Evolutionary conservation across 2,888 invertebrate species (phyloP).

Genomic region (Zaprionus obscuricornis): DNA sequence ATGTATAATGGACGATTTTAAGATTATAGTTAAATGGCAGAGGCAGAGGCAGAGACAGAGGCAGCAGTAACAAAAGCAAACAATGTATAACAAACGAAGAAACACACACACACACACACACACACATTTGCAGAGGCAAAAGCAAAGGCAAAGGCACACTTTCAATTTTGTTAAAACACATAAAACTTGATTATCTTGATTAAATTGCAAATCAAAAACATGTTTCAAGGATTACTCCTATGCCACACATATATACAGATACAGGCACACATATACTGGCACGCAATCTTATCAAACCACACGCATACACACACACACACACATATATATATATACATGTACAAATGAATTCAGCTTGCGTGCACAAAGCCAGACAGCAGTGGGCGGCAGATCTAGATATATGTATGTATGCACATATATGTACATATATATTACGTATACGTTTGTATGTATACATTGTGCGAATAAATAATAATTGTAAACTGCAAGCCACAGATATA

Average conservation of each 20-base stretch:
- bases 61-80: conserved; percentile 44
- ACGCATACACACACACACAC: conserved; percentile 18
- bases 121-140: too few species aligned
- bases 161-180: conserved; percentile 78
- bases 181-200: conserved; percentile 80
- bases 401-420: conserved; percentile 5
- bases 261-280: conserved; percentile 5
- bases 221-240: conserved; percentile 77
- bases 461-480: conserved; percentile 74
- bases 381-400: conserved; percentile 37
- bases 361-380: conserved; percentile 29
- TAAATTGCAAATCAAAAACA: conserved; percentile 80
- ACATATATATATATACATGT: conserved; percentile 10
- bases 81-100: conserved; percentile 49
- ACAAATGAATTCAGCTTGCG: conserved; percentile 20
- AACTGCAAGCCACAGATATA: conserved; percentile 52
- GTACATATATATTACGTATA: not conserved
- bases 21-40: conserved; percentile 53
- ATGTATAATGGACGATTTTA: conserved; percentile 68
- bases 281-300: conserved; percentile 61
- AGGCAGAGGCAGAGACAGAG: conserved; percentile 2
- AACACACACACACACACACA: too few species aligned
- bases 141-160: conserved; percentile 66
- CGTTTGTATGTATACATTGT: conserved; percentile 45
- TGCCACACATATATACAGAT: conserved; percentile 24